Percentiles rank a stretch among this genome's conserved stretches.
phyloP scores from a whole-genome alignment of 2,113 vertebrate genomes.

The Tachuris rubrigastra region DNA sequence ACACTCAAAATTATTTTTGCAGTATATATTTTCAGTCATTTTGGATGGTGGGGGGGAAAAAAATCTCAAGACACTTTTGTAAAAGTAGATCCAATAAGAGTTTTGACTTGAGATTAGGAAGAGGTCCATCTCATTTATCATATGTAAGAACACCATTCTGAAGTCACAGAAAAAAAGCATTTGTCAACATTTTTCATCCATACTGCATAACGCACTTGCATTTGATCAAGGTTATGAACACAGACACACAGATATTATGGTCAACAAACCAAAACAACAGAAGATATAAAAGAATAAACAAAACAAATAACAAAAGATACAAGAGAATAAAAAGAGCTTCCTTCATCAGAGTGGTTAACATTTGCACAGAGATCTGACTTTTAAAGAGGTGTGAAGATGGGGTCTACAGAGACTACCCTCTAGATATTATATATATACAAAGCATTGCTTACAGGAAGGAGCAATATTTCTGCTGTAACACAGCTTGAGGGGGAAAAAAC shows the following conservation, averaged over 20 bases:
- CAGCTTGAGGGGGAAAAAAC: neutral
- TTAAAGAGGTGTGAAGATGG: neutral
- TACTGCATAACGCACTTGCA: neutral
- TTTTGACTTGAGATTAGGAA: neutral
- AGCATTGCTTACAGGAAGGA: neutral
- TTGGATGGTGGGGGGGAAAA: neutral
- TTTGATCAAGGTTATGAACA: neutral
- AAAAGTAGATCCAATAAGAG: neutral
- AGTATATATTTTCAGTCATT: neutral
- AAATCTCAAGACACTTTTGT: neutral
- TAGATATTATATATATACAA: neutral
- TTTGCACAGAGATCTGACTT: neutral
- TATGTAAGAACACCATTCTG: neutral
- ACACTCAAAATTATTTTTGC: neutral
- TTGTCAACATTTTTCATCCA: neutral
- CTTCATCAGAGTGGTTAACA: neutral
- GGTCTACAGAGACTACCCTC: neutral
- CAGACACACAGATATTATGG: neutral
- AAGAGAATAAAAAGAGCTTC: neutral
- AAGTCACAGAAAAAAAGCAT: conserved; percentile 30
- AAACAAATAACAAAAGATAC: neutral
- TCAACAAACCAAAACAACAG: neutral
- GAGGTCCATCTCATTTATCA: neutral
- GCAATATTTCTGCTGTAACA: neutral
- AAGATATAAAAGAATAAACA: neutral